A percentile compares a stretch with the other conserved stretches of the same genome.
Conservation (phyloP, 1,140 invertebrate genomes). For the Zaprionus taronus region DNA sequence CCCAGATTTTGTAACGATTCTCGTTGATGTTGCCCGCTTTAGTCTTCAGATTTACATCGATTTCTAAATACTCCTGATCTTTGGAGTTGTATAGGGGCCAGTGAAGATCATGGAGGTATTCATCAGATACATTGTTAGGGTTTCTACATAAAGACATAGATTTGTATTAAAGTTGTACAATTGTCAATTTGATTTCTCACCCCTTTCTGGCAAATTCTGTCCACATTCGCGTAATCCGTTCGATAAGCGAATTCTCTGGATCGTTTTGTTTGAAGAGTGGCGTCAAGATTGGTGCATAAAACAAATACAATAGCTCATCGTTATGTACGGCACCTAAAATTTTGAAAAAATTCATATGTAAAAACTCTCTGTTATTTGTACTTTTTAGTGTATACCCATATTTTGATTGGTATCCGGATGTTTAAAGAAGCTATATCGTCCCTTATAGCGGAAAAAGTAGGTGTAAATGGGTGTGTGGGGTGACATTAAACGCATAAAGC, state of each 20-base stretch:
- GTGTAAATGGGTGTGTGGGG: conserved; percentile 85
- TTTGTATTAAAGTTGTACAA: not conserved
- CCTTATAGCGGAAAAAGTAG: conserved; percentile 86
- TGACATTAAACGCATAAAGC: conserved; percentile 85
- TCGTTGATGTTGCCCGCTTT: conserved; percentile 85
- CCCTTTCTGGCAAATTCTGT: conserved; percentile 85
- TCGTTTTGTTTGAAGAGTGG: conserved; percentile 84
- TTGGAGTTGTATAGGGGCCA: conserved; percentile 85
- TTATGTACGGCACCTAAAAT: conserved; percentile 86
- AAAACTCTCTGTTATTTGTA: not conserved
- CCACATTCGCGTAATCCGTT: conserved; percentile 85
- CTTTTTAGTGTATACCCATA: conserved; percentile 58
- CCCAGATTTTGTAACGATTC: conserved; percentile 86
- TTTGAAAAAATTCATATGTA: not conserved
- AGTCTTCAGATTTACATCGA: conserved; percentile 83
- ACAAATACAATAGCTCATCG: conserved; percentile 88
- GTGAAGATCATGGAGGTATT: conserved; percentile 65
- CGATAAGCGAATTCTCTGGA: conserved; percentile 85
- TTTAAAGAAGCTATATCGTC: conserved; percentile 85
- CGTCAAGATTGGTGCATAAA: conserved; percentile 84
- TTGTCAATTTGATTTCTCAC: conserved; percentile 63
- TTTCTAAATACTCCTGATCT: conserved; percentile 86
- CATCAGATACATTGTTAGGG: conserved; percentile 64
- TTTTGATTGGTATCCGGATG: conserved; percentile 83
- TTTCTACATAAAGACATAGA: conserved; percentile 40